These are phyloP conservation scores for Oophaga sylvatica DNA, from an alignment of 2,797 vertebrate species.

Conservation along the genomic window DNA sequence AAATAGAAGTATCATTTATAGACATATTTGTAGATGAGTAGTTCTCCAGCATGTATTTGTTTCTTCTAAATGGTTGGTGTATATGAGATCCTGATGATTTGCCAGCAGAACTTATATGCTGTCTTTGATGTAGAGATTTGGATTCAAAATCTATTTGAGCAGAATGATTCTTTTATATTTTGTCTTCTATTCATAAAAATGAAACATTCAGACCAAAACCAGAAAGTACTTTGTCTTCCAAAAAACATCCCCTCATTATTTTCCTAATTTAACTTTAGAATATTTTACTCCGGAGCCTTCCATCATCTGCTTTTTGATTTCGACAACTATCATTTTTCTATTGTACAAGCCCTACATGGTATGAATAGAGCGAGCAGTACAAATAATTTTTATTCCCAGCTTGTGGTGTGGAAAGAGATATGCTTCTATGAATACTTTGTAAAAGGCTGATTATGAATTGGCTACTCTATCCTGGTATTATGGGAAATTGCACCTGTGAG, in stretches of 20 bases:
- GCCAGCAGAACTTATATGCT: not conserved
- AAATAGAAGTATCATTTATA: not conserved
- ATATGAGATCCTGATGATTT: not conserved
- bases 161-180: not conserved
- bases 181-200: not conserved
- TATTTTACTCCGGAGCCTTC: constrained; percentile 3
- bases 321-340: constrained; percentile 41
- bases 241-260: not conserved
- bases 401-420: constrained; percentile 37
- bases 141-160: not conserved
- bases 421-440: constrained; percentile 43
- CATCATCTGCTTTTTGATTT: constrained; percentile 26
- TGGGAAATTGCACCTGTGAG: constrained; percentile 46
- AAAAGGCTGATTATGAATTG: constrained; percentile 25
- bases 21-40: not conserved
- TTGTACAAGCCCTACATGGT: constrained; percentile 18
- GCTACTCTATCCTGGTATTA: constrained; percentile 37
- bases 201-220: not conserved
- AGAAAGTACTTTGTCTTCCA: not conserved
- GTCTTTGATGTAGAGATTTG: not conserved
- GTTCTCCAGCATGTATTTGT: not conserved
- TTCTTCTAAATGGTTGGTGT: not conserved
- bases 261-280: not conserved
- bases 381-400: constrained; percentile 46
- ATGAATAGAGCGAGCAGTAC: constrained; percentile 31